Base-by-base conservation (phyloP, 1,140 invertebrate species). In the Triops longicaudatus region DNA sequence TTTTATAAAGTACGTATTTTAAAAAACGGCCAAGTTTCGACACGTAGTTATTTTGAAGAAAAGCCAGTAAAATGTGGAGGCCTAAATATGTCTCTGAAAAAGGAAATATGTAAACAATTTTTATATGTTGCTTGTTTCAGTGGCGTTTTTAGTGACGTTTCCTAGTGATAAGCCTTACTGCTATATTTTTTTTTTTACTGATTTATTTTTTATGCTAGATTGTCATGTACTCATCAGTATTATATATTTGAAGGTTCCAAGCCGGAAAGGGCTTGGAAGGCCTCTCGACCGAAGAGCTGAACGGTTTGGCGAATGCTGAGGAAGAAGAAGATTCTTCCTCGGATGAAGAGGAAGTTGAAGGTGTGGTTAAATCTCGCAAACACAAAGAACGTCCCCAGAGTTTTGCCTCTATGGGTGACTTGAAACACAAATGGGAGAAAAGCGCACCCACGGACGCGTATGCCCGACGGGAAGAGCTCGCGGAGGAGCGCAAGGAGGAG, bases 401-500 rank as follows among this genome's bases (percentile, higher is more conserved):
- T 71, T 92, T 95, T 83, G 89, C 89, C 79, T 92, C 92, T 78
- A 93, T 95, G 91, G 90, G 90, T 76, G 92, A 93, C 82, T 91
- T 95, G 72, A 83, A 83, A 79, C 80, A 80, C 72, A 82, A 82
- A 42, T 83, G 81, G 80, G 82, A 81, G 80, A 79, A 74, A 50
- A 75, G 26, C 41, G 71, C 41, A 27, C 76, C 31, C n/a, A 74
- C 75, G 1, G 74, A 87, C 31, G 91, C 90, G 72, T 43, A 88
- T 88, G 81, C 87, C 81, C 83, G 85, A 0, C 86, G 89, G 77
- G 91, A 92, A 77, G 90, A 92, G 79, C 85, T 91, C 41, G 88
- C 90, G 9, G 90, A 93, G 81, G 91, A 93, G 80, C 86, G 91
- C n/a, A 95, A 94, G 83, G 92, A 95, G 81, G 94, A 96, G 84